A percentile compares a stretch with the other conserved stretches of the same genome.
phyloP scores from a whole-genome alignment of 2,888 invertebrate genomes.

The Adela reaumurella region DNA sequence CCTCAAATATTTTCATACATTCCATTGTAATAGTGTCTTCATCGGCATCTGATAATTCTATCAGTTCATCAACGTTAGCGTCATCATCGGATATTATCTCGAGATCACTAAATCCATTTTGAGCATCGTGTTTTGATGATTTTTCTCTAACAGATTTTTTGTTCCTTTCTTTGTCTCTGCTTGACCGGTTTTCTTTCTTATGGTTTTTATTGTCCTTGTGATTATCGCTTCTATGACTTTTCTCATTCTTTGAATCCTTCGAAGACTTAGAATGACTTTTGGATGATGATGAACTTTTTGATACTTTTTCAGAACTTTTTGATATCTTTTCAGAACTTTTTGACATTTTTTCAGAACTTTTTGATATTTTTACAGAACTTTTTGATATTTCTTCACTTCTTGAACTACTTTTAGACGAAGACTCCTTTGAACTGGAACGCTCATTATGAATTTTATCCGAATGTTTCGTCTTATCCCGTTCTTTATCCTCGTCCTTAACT shows the following conservation, averaged over 20 bases:
- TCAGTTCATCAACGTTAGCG: slow-evolving; percentile 20
- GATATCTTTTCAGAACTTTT: slow-evolving; percentile 13
- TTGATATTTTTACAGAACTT: slow-evolving; percentile 13
- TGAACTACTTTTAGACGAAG: slow-evolving; percentile 9
- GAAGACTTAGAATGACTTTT: slow-evolving; percentile 19
- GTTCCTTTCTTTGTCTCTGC: slow-evolving; percentile 20
- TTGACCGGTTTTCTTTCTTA: slow-evolving; percentile 16
- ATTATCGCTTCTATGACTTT: slow-evolving; percentile 20
- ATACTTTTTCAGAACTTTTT: slow-evolving; percentile 19
- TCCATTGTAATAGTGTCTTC: slow-evolving; percentile 74
- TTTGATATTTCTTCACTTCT: slow-evolving; percentile 11
- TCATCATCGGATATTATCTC: slow-evolving; percentile 12
- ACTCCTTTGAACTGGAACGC: slow-evolving; percentile 9
- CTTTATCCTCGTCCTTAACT: slow-evolving; percentile 8
- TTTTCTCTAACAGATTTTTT: slow-evolving; percentile 20
- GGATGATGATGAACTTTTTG: slow-evolving; percentile 13
- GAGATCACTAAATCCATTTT: slow-evolving; percentile 4
- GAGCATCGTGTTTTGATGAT: slow-evolving; percentile 12
- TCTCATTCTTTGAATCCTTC: slow-evolving; percentile 16
- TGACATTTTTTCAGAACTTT: slow-evolving; percentile 11
- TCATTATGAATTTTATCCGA: slow-evolving; percentile 9
- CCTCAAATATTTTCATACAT: slow-evolving; percentile 84
- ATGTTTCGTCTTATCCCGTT: slow-evolving; percentile 17
- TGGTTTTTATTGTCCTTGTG: slow-evolving; percentile 23
- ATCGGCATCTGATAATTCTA: slow-evolving; percentile 52